These are phyloP conservation scores for Drosophila kohkoa DNA, from an alignment of 1,140 invertebrate genomes.

Conservation along the genomic window DNA sequence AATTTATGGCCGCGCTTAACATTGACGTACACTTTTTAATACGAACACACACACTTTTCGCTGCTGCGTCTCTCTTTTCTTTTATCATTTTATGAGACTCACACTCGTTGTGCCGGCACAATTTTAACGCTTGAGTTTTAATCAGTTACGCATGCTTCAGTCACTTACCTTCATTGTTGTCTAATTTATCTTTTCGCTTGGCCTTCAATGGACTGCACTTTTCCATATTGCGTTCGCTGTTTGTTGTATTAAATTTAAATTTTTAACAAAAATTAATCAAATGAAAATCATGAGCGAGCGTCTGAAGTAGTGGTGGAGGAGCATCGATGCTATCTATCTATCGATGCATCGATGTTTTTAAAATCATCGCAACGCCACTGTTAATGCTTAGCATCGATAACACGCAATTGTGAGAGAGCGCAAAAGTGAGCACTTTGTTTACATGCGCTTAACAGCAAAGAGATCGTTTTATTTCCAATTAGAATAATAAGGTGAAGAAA, in stretches of 20 bases:
- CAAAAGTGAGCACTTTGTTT: neutral
- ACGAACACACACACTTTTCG: constrained; percentile 36
- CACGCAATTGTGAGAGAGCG: neutral
- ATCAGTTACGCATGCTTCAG: constrained; percentile 35
- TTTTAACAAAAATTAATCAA: constrained; percentile 22
- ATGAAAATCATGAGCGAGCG: constrained; percentile 43
- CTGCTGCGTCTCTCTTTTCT: constrained; percentile 24
- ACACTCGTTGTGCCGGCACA: constrained; percentile 65
- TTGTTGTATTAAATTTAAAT: constrained; percentile 17
- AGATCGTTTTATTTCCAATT: constrained; percentile 28
- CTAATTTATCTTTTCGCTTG: constrained; percentile 62
- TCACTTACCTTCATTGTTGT: constrained; percentile 70
- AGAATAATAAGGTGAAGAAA: too few relatives aligned
- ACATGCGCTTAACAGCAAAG: neutral
- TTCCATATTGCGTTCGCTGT: constrained; percentile 47
- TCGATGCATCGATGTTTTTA: too few relatives aligned
- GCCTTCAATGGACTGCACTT: constrained; percentile 57
- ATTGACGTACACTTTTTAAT: constrained; percentile 45
- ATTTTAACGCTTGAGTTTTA: constrained; percentile 40
- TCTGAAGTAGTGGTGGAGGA: constrained; percentile 18
- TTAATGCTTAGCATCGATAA: neutral
- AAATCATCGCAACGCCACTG: neutral
- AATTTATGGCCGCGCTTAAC: constrained; percentile 55
- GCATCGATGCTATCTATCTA: too few relatives aligned
- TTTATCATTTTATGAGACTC: neutral